Percentiles rank a stretch among this genome's conserved stretches.
Evolutionary conservation across 2,888 invertebrate genomes (phyloP).

Genomic region (Rhagonycha lutea): DNA sequence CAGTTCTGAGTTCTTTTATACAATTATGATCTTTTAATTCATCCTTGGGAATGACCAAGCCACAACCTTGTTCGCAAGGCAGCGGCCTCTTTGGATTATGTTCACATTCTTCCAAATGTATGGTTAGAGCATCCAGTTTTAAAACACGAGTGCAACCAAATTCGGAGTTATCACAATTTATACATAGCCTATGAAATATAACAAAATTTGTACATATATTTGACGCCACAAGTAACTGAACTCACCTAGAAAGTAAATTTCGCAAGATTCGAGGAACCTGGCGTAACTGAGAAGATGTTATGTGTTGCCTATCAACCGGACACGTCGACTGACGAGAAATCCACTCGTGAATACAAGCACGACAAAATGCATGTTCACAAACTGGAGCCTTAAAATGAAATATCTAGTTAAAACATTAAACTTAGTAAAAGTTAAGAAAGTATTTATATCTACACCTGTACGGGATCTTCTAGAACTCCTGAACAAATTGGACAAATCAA

Average conservation of each 20-base stretch:
- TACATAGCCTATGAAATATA: constrained; percentile 68
- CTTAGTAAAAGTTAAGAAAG: constrained; percentile 8
- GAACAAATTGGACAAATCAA: constrained; percentile 95
- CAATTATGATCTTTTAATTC: constrained; percentile 94
- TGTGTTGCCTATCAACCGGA: constrained; percentile 89
- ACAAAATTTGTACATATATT: background rate
- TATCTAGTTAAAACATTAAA: constrained; percentile 18
- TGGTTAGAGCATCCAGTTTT: constrained; percentile 83
- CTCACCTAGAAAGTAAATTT: constrained; percentile 83
- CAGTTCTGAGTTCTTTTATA: constrained; percentile 80
- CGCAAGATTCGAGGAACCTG: constrained; percentile 92
- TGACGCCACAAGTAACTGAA: background rate
- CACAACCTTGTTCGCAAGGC: constrained; percentile 92
- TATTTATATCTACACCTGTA: constrained; percentile 71
- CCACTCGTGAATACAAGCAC: constrained; percentile 94
- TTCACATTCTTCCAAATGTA: constrained; percentile 90
- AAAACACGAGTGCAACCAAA: constrained; percentile 85
- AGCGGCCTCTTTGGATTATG: constrained; percentile 93
- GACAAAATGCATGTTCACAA: constrained; percentile 96
- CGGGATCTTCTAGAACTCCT: constrained; percentile 90
- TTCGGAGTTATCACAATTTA: constrained; percentile 87
- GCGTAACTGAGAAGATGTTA: constrained; percentile 86
- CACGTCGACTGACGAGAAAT: constrained; percentile 91
- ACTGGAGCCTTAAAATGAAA: constrained; percentile 74
- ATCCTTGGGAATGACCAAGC: constrained; percentile 92